Conservation (phyloP, 2,113 vertebrate genomes). For the Rhabdomys dilectus region DNA sequence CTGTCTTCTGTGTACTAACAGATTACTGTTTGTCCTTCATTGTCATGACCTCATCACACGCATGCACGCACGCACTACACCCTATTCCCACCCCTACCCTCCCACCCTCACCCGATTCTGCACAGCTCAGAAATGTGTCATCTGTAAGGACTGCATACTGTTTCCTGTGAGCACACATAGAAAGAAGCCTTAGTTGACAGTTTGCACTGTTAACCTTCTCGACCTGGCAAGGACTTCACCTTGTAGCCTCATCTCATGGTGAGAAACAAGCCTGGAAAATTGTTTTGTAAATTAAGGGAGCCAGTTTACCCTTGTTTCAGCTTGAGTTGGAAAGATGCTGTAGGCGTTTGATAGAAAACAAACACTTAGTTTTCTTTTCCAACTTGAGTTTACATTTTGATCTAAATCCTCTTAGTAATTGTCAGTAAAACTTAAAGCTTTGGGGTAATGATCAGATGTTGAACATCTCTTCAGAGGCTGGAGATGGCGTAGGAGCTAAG, state of each 20-base stretch:
- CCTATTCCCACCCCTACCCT: too few relatives aligned
- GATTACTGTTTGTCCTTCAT: neutral
- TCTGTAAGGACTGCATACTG: neutral
- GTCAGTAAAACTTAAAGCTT: slow-evolving; percentile 20
- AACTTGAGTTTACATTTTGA: slow-evolving; percentile 25
- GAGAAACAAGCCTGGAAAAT: neutral
- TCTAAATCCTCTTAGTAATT: slow-evolving; percentile 2
- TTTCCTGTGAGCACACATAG: neutral
- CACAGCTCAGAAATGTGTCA: neutral
- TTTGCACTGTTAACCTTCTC: slow-evolving; percentile 8
- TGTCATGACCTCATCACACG: neutral
- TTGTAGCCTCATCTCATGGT: slow-evolving; percentile 10
- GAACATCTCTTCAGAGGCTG: neutral
- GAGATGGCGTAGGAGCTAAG: neutral
- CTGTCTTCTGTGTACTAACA: neutral
- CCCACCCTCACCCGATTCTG: neutral
- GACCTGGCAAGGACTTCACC: neutral
- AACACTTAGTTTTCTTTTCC: neutral
- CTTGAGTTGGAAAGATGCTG: slow-evolving; percentile 15
- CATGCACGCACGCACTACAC: too few relatives aligned
- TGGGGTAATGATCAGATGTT: neutral
- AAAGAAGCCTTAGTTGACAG: neutral
- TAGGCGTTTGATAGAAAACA: slow-evolving; percentile 40
- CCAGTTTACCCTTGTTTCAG: neutral
- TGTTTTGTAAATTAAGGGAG: slow-evolving; percentile 20